Percentiles rank a stretch among this genome's conserved stretches.
Evolutionary conservation across 23 tunicate species (phyloP).

Genomic region (Clavelina lepadiformis): DNA sequence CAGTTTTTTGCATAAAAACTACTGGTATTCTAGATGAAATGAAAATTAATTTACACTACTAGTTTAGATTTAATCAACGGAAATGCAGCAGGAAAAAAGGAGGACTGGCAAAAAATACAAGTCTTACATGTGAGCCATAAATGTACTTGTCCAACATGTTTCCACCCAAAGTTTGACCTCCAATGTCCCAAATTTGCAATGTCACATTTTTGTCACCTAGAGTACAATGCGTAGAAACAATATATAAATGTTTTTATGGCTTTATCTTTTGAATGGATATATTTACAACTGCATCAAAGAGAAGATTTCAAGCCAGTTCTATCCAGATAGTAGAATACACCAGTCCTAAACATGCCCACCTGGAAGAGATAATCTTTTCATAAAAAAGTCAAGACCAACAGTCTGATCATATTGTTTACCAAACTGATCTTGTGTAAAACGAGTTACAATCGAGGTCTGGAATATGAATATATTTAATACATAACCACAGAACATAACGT

Average conservation of each 20-base stretch:
- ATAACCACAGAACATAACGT: not conserved
- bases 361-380: slow-evolving; percentile 48
- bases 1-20: no score
- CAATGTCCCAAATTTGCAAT: slow-evolving; percentile 87
- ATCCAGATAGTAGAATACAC: no score
- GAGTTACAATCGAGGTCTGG: slow-evolving; percentile 76
- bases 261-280: no score
- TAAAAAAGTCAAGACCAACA: slow-evolving; percentile 81
- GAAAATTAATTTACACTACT: no score
- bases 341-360: slow-evolving; percentile 3
- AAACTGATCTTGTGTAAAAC: slow-evolving; percentile 83
- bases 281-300: no score
- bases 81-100: no score
- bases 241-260: not conserved
- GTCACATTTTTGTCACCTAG: slow-evolving; percentile 48
- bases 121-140: slow-evolving; percentile 72
- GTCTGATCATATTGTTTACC: slow-evolving; percentile 78
- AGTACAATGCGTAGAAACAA: not conserved
- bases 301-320: no score
- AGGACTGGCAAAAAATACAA: not conserved
- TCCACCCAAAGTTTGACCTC: slow-evolving; percentile 93
- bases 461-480: not conserved
- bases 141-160: slow-evolving; percentile 85
- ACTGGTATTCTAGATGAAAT: no score
- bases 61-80: no score